These are phyloP conservation scores for Ariopsis seemanni DNA, from an alignment of 2,113 vertebrate species.

Conservation along the genomic window DNA sequence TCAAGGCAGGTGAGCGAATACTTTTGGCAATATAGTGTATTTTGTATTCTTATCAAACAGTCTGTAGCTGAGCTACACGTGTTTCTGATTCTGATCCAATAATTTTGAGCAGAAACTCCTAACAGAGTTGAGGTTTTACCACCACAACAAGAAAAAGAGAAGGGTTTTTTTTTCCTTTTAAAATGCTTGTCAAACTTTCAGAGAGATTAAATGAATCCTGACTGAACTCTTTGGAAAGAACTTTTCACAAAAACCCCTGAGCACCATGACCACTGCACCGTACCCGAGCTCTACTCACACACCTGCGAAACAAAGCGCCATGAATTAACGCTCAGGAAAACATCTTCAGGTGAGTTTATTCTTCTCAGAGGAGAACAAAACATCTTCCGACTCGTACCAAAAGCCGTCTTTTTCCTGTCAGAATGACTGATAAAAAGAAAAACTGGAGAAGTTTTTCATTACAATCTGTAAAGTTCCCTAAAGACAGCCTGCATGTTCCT, in stretches of 20 bases:
- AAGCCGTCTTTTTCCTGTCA: neutral
- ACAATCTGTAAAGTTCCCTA: neutral
- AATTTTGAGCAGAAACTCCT: neutral
- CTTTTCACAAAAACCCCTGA: neutral
- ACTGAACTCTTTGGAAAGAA: neutral
- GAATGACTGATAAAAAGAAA: neutral
- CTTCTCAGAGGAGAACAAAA: slow-evolving; percentile 10
- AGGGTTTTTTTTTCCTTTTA: neutral
- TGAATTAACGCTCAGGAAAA: neutral
- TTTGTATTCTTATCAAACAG: too few species aligned
- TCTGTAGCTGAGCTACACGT: too few species aligned
- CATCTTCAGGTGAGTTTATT: slow-evolving; percentile 16
- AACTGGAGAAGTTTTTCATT: neutral
- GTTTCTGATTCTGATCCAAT: neutral
- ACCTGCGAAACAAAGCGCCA: neutral
- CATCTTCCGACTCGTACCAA: neutral
- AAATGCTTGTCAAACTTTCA: neutral
- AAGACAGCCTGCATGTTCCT: slow-evolving; percentile 10
- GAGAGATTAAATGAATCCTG: neutral
- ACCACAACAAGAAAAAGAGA: neutral
- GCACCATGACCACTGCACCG: neutral
- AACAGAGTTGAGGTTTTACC: neutral
- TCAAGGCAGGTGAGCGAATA: too few species aligned
- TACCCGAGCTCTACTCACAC: neutral
- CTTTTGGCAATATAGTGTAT: too few species aligned